Percentiles rank a stretch among this genome's conserved stretches.
phyloP scores from a whole-genome alignment of 1,140 invertebrate species.

The Anastrepha obliqua region DNA sequence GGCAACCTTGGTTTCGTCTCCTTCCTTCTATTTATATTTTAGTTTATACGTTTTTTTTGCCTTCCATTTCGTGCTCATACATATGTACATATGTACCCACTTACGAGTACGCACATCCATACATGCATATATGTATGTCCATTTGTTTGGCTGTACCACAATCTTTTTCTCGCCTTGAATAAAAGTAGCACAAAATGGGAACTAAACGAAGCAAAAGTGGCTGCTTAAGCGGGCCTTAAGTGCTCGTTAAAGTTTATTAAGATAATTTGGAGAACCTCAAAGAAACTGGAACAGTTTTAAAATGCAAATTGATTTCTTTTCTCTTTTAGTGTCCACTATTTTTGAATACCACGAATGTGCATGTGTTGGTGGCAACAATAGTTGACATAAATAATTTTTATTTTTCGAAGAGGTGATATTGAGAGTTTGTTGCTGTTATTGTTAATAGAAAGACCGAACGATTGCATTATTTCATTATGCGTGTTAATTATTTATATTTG shows the following conservation, averaged over 20 bases:
- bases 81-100: not conserved
- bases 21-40: not conserved
- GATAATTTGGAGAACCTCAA: constrained; percentile 35
- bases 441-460: not conserved
- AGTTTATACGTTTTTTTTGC: not conserved
- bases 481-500: too few species aligned
- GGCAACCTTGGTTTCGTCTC: not conserved
- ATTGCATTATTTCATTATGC: too few species aligned
- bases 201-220: not conserved
- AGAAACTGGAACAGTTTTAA: constrained; percentile 40
- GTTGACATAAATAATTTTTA: not conserved
- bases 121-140: not conserved
- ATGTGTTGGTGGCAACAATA: not conserved
- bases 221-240: constrained; percentile 22
- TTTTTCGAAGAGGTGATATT: not conserved
- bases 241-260: constrained; percentile 50
- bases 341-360: not conserved
- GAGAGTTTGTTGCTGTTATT: not conserved
- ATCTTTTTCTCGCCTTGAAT: not conserved
- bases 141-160: not conserved
- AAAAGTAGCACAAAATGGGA: constrained; percentile 45
- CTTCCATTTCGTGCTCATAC: not conserved
- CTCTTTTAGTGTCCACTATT: not conserved
- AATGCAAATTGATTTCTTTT: constrained; percentile 14
- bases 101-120: not conserved